Evolutionary conservation across 2,888 invertebrate genomes (phyloP).

Genomic region (Chirona hameri): DNA sequence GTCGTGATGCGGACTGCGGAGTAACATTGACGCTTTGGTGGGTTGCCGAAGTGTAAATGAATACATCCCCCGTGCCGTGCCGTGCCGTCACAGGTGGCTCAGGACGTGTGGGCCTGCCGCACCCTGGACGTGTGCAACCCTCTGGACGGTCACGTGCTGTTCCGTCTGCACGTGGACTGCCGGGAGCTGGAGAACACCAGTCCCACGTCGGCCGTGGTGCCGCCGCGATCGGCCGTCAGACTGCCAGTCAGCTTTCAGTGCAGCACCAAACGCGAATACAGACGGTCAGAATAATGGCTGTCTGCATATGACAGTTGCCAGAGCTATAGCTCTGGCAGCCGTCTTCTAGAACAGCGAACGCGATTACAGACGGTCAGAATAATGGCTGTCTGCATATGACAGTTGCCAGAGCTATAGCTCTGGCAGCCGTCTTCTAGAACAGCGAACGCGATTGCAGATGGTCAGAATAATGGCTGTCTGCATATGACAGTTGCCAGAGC

Average conservation of each 20-base stretch:
- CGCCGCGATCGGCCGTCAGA: neutral
- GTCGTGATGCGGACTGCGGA: too few species aligned
- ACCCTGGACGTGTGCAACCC: neutral
- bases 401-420: too few species aligned
- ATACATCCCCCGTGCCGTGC: too few species aligned
- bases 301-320: too few species aligned
- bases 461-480: too few species aligned
- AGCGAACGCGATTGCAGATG: too few species aligned
- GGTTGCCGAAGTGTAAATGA: too few species aligned
- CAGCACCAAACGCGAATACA: constrained; percentile 4
- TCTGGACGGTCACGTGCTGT: constrained; percentile 4
- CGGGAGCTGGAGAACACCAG: neutral
- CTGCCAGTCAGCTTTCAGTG: constrained; percentile 10
- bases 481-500: too few species aligned
- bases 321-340: too few species aligned
- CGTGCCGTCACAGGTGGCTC: neutral
- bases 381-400: too few species aligned
- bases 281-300: neutral
- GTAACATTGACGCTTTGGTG: too few species aligned
- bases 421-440: too few species aligned
- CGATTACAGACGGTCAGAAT: neutral
- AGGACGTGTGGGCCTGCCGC: constrained; percentile 7
- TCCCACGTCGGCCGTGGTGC: constrained; percentile 2
- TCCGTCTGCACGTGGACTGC: constrained; percentile 6
- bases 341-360: neutral